These are phyloP conservation scores for Corydoras maculifer DNA, from an alignment of 2,113 vertebrate species.

Conservation along the genomic window DNA sequence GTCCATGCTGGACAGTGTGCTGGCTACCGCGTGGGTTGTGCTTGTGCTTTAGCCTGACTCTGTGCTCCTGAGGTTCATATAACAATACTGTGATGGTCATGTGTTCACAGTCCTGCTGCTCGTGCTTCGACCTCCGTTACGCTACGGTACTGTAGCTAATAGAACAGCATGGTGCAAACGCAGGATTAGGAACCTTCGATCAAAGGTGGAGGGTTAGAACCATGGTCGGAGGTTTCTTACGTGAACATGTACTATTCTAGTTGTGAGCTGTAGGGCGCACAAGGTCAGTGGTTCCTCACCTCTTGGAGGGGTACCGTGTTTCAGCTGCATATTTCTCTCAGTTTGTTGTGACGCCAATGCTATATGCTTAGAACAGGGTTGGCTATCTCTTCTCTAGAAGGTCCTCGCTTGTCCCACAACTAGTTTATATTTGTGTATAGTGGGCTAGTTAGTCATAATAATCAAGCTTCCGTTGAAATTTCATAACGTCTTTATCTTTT, in stretches of 20 bases:
- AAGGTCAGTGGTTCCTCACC: conserved; percentile 73
- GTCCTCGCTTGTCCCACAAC: too few relatives aligned
- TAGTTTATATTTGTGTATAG: too few relatives aligned
- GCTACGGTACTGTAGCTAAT: not conserved
- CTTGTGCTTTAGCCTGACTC: conserved; percentile 59
- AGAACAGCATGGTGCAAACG: not conserved
- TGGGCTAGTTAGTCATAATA: too few relatives aligned
- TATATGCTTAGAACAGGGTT: not conserved
- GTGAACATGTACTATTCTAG: conserved; percentile 70
- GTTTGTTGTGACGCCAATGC: conserved; percentile 28
- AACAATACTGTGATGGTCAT: conserved; percentile 55
- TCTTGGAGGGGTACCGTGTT: conserved; percentile 93
- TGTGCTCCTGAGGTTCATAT: conserved; percentile 50
- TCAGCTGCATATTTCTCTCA: conserved; percentile 87
- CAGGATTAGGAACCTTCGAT: conserved; percentile 32
- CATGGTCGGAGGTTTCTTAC: conserved; percentile 50
- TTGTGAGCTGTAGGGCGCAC: conserved; percentile 72
- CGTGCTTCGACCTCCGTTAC: conserved; percentile 4
- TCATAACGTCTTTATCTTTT: too few relatives aligned
- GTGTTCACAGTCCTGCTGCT: conserved; percentile 58
- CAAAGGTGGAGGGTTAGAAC: conserved; percentile 32
- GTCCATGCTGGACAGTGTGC: conserved; percentile 11
- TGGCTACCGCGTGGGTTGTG: conserved; percentile 47
- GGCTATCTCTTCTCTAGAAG: not conserved
- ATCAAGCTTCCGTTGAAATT: too few relatives aligned